Conservation (phyloP, 1,140 invertebrate genomes). For the Sminthurides bifidus region DNA sequence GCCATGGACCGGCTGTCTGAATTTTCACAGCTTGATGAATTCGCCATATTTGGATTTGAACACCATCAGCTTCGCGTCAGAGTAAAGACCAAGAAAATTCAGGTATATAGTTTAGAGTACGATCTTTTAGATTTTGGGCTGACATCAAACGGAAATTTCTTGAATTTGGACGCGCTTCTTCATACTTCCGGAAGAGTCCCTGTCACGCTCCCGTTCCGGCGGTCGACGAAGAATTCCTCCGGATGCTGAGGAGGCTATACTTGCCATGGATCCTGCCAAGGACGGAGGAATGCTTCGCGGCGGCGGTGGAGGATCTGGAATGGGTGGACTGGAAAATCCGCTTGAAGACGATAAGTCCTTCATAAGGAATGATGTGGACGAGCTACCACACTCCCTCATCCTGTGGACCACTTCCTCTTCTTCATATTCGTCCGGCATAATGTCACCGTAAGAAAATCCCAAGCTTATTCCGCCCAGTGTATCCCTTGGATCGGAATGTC, state of each 20-base stretch:
- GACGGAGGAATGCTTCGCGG: slow-evolving; percentile 10
- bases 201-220: not conserved
- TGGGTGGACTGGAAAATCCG: slow-evolving; percentile 35
- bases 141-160: slow-evolving; percentile 61
- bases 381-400: slow-evolving; percentile 17
- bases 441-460: slow-evolving; percentile 26
- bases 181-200: slow-evolving; percentile 37
- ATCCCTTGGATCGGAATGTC: slow-evolving; percentile 12
- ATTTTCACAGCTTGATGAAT: no score
- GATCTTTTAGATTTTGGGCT: no score
- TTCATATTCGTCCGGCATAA: slow-evolving; percentile 14
- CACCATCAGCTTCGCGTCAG: no score
- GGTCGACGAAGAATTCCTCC: not conserved
- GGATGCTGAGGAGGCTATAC: not conserved
- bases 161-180: slow-evolving; percentile 76
- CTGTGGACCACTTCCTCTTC: slow-evolving; percentile 28
- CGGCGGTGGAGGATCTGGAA: slow-evolving; percentile 34
- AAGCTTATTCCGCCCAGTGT: slow-evolving; percentile 14
- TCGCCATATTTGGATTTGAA: no score
- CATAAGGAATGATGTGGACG: slow-evolving; percentile 17
- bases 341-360: slow-evolving; percentile 25
- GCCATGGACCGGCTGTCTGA: no score
- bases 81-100: no score
- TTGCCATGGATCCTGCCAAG: slow-evolving; percentile 2
- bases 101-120: no score